A percentile compares a stretch with the other conserved stretches of the same genome.
Evolutionary conservation across 1,140 invertebrate genomes (phyloP).

Genomic region (Drosophila cardini): DNA sequence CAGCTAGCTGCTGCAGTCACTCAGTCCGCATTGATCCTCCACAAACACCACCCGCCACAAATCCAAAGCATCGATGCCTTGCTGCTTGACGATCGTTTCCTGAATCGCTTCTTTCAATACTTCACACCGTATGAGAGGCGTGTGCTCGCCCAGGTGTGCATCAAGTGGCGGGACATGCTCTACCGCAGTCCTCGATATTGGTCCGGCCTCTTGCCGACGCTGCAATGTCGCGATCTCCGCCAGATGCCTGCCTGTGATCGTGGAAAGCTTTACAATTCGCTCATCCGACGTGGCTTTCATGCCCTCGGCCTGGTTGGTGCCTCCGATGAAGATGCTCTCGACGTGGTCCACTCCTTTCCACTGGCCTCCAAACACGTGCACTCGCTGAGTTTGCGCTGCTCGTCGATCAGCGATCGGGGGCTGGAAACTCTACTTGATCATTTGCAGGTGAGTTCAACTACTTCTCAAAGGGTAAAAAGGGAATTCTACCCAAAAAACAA

Average conservation of each 20-base stretch:
- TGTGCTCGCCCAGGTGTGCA: constrained; percentile 92
- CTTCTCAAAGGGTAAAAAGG: too few relatives aligned
- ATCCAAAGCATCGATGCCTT: constrained; percentile 90
- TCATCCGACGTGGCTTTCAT: constrained; percentile 94
- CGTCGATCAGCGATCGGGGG: constrained; percentile 94
- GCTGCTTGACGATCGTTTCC: constrained; percentile 92
- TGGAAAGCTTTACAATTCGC: constrained; percentile 91
- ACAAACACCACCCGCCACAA: constrained; percentile 84
- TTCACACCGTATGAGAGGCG: constrained; percentile 92
- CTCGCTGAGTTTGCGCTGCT: constrained; percentile 92
- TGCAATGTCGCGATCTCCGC: constrained; percentile 92
- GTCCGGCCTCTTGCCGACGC: constrained; percentile 92
- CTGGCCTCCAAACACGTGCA: constrained; percentile 92
- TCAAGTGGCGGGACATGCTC: constrained; percentile 93
- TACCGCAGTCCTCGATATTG: constrained; percentile 94
- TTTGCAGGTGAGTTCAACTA: constrained; percentile 88
- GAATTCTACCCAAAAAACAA: too few relatives aligned
- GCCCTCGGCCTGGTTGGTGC: constrained; percentile 93
- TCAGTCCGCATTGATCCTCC: constrained; percentile 73
- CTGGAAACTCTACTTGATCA: constrained; percentile 94
- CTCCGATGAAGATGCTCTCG: constrained; percentile 94
- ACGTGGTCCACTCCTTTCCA: constrained; percentile 93
- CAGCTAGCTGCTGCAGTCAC: constrained; percentile 57
- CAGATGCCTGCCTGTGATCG: constrained; percentile 88
- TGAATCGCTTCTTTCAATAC: constrained; percentile 93